These are phyloP conservation scores for Furnarius figulus DNA, from an alignment of 2,113 vertebrate species.

Conservation along the genomic window DNA sequence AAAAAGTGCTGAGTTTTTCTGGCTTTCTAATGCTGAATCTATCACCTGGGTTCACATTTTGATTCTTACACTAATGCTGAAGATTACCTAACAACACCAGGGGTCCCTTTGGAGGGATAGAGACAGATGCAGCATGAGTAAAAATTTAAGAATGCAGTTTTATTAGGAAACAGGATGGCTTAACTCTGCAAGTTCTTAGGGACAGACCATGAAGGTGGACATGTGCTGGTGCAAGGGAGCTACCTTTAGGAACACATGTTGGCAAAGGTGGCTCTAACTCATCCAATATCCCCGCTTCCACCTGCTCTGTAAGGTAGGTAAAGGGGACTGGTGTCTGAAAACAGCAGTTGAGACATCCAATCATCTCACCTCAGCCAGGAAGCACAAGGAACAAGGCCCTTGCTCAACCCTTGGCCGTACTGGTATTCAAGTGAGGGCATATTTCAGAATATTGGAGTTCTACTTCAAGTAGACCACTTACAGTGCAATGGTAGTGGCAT, in stretches of 20 bases:
- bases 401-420: neutral
- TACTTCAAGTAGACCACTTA: neutral
- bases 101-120: neutral
- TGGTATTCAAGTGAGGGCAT: neutral
- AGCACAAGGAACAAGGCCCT: neutral
- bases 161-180: neutral
- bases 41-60: neutral
- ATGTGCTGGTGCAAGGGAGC: neutral
- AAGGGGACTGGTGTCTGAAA: neutral
- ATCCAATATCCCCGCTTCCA: fast-evolving
- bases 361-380: neutral
- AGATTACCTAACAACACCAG: neutral
- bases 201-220: neutral
- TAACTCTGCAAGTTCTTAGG: neutral
- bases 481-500: neutral
- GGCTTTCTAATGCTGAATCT: neutral
- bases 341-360: neutral
- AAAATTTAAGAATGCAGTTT: neutral
- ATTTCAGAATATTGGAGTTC: neutral
- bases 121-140: neutral
- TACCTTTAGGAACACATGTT: neutral
- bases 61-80: neutral
- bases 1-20: neutral
- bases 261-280: neutral
- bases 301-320: neutral